Evolutionary conservation across 2,113 vertebrate genomes (phyloP).

Genomic region (Philantomba maxwellii): DNA sequence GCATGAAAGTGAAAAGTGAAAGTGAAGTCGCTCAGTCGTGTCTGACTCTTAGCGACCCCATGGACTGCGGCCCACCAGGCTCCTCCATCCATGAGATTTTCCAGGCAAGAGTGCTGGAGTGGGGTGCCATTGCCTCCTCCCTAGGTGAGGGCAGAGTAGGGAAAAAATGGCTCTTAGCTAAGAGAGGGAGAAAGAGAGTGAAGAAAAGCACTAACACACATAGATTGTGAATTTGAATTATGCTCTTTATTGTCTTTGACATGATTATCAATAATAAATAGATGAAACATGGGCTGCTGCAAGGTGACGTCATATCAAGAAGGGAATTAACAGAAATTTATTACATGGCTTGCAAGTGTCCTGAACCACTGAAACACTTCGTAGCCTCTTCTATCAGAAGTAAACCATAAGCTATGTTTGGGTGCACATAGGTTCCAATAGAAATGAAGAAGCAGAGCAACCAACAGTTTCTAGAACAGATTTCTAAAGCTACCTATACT

Average conservation of each 20-base stretch:
- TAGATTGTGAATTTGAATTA: neutral
- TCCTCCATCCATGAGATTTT: too few relatives aligned
- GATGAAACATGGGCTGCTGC: neutral
- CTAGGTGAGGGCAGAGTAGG: neutral
- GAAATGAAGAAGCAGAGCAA: neutral
- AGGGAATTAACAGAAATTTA: neutral
- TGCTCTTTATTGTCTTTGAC: neutral
- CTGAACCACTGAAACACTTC: neutral
- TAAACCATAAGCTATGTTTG: neutral
- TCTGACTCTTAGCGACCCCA: too few relatives aligned
- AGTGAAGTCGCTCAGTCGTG: too few relatives aligned
- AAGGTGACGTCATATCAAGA: neutral
- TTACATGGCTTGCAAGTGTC: neutral
- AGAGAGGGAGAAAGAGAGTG: neutral
- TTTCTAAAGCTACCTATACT: neutral
- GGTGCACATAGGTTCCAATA: neutral
- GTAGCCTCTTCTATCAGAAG: neutral
- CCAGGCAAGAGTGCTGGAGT: too few relatives aligned
- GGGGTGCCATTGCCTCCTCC: too few relatives aligned
- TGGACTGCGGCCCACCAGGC: too few relatives aligned
- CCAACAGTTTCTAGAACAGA: neutral
- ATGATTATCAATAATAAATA: conserved; percentile 22
- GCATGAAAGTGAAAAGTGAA: too few relatives aligned
- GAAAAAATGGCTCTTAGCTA: neutral
- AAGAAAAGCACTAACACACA: neutral